A percentile compares a stretch with the other conserved stretches of the same genome.
These are phyloP conservation scores for Amblyopsis rosae DNA, from an alignment of 2,113 vertebrate genomes.

Conservation along the genomic window DNA sequence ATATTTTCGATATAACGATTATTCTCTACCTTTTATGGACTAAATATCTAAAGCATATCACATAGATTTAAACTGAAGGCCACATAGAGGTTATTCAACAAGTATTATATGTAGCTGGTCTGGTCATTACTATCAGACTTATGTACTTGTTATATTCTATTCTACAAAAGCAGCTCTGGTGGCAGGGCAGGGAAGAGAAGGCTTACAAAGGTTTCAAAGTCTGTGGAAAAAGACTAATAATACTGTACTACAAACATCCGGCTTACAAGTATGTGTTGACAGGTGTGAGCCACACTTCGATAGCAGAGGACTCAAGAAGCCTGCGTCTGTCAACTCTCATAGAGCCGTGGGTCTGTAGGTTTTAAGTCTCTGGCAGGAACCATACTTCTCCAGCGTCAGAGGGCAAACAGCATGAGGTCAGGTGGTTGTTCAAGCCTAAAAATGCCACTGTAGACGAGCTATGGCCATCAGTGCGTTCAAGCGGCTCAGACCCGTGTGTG, in stretches of 20 bases:
- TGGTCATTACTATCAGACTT: constrained; percentile 25
- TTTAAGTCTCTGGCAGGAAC: constrained; percentile 31
- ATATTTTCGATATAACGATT: constrained; percentile 9
- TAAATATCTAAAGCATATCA: constrained; percentile 28
- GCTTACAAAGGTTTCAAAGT: constrained; percentile 63
- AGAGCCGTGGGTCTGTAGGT: constrained; percentile 15
- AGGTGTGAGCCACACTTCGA: constrained; percentile 41
- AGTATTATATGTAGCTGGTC: constrained; percentile 38
- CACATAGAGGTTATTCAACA: constrained; percentile 61
- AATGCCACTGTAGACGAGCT: constrained; percentile 41
- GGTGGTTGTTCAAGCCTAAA: constrained; percentile 64
- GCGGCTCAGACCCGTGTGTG: constrained; percentile 84
- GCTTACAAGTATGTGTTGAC: constrained; percentile 39
- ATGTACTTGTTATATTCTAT: constrained; percentile 36
- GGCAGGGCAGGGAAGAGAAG: constrained; percentile 63
- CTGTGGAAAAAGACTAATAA: constrained; percentile 49
- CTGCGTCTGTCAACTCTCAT: not conserved
- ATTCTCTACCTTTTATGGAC: constrained; percentile 13
- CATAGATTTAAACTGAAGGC: constrained; percentile 58
- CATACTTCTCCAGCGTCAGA: constrained; percentile 46
- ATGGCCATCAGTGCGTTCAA: constrained; percentile 2
- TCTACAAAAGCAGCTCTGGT: constrained; percentile 67
- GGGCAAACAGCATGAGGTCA: constrained; percentile 67
- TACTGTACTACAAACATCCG: constrained; percentile 48
- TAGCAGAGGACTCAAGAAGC: constrained; percentile 21